phyloP scores from a whole-genome alignment of 2,113 vertebrate species.

The Actenoides lindsayi region DNA sequence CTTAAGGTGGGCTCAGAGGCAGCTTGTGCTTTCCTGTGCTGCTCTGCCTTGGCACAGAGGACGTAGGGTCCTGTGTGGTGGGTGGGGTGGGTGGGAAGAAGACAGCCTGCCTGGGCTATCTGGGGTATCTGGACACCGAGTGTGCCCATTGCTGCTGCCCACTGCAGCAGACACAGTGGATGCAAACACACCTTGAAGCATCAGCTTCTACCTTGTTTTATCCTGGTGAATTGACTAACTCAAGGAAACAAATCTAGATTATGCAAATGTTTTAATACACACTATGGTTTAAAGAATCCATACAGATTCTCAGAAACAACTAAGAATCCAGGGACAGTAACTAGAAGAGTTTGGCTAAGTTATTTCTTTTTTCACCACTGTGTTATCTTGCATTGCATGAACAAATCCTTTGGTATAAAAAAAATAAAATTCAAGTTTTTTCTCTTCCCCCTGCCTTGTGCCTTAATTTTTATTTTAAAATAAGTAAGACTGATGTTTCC shows the following conservation, averaged over 20 bases:
- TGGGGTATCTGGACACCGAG: accelerated
- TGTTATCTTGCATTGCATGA: neutral
- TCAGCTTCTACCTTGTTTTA: neutral
- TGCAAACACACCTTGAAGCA: neutral
- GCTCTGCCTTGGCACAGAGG: neutral
- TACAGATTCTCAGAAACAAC: neutral
- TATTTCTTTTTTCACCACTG: neutral
- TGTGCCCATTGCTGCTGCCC: neutral
- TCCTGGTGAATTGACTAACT: neutral
- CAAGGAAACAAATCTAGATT: neutral
- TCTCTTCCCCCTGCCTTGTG: neutral
- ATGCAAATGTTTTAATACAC: neutral
- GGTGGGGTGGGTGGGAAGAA: neutral
- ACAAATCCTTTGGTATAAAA: neutral
- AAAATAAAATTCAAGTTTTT: neutral
- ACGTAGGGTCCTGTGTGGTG: accelerated
- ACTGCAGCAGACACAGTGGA: neutral
- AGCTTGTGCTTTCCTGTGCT: neutral
- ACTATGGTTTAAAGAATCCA: neutral
- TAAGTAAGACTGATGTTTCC: neutral
- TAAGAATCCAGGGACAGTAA: neutral
- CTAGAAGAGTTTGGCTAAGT: neutral
- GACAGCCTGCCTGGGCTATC: neutral
- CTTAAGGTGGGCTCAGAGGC: neutral
- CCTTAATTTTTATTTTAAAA: neutral